Evolutionary conservation across 2,113 vertebrate species (phyloP).

Genomic region (Vulpes vulpes): DNA sequence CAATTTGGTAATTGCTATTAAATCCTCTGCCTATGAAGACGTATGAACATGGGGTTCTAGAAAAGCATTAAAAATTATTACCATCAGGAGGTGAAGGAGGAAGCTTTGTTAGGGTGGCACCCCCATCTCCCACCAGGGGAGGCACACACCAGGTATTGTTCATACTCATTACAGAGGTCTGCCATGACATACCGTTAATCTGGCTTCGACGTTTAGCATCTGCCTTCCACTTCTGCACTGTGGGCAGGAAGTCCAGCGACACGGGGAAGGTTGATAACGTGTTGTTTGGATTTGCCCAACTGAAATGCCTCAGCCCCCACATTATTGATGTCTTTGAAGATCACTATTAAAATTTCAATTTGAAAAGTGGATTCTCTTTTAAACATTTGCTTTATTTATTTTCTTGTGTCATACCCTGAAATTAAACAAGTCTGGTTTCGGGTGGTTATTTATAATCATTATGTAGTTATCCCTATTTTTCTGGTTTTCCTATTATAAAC

Average conservation of each 20-base stretch:
- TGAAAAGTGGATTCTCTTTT: not conserved
- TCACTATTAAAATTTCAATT: not conserved
- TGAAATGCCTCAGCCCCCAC: not conserved
- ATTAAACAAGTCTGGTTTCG: not conserved
- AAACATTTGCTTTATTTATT: slow-evolving; percentile 26
- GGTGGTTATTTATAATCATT: not conserved
- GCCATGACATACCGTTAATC: not conserved
- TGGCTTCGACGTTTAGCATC: not conserved
- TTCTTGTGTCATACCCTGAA: not conserved
- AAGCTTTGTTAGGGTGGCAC: not conserved
- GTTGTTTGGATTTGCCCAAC: not conserved
- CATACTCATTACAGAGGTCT: not conserved
- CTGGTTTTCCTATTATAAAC: not conserved
- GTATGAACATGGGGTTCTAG: not conserved
- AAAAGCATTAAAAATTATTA: not conserved
- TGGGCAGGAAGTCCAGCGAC: not conserved
- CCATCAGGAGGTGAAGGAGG: not conserved
- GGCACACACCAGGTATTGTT: not conserved
- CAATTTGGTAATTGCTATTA: not conserved
- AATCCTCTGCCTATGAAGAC: not conserved
- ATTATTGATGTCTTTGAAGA: not conserved
- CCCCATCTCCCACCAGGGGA: too few species aligned
- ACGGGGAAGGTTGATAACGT: not conserved
- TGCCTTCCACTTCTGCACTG: not conserved
- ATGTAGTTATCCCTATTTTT: not conserved